Percentiles rank a stretch among this genome's conserved stretches.
Conservation (phyloP, 23 tunicate species). For the Diplosoma virens region DNA sequence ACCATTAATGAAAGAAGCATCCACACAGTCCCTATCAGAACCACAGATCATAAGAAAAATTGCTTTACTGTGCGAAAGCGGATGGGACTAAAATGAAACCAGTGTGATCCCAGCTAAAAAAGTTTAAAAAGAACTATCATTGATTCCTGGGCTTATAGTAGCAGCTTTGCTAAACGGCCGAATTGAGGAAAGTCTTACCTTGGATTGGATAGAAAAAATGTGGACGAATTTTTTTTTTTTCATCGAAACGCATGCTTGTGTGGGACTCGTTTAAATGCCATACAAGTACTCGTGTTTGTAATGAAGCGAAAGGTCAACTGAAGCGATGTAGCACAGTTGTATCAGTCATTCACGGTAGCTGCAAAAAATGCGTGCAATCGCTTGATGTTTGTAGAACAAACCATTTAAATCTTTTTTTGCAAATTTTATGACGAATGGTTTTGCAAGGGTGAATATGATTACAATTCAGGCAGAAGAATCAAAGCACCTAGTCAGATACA, state of each 20-base stretch:
- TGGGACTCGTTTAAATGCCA: neutral
- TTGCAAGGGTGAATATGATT: neutral
- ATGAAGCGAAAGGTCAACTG: neutral
- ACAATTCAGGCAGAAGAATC: neutral
- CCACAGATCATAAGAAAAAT: too few species aligned
- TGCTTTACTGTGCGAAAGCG: too few species aligned
- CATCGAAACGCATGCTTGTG: neutral
- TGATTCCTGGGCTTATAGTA: neutral
- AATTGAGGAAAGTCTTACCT: neutral
- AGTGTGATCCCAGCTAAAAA: too few species aligned
- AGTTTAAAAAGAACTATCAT: too few species aligned
- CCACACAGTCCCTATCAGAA: too few species aligned
- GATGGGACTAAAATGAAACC: too few species aligned
- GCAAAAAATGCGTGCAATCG: neutral
- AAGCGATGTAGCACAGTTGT: neutral
- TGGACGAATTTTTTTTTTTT: neutral
- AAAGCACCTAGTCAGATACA: neutral
- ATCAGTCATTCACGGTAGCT: neutral
- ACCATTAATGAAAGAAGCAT: too few species aligned
- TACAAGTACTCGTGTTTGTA: neutral
- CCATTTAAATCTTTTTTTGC: neutral
- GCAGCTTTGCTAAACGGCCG: neutral
- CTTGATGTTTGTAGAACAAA: neutral
- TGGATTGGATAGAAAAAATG: neutral
- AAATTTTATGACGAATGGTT: neutral